Base-by-base conservation (phyloP, 1,140 invertebrate species). In the Monomorium pharaonis region DNA sequence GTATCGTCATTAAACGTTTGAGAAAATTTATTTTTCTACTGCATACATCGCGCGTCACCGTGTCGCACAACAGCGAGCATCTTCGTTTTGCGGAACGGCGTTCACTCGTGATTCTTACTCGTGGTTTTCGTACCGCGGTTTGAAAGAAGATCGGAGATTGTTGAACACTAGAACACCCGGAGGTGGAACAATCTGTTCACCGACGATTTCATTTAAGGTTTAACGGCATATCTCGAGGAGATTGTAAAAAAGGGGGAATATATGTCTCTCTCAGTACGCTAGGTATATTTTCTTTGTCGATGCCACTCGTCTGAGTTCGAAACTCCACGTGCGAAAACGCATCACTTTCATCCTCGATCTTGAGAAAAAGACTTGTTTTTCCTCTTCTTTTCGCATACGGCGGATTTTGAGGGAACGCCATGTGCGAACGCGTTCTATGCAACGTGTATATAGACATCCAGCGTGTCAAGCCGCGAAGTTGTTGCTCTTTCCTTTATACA, bases 1-100 rank as follows among this genome's bases (percentile, higher is more conserved):
- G 4, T 70, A 44, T 83, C 27, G 12, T 58, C 51, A 83, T 47
- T 83, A 74, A 83, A 83, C 51, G 37, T 83, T 83, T 83, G 67
- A 83, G 42, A 83, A 83, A 60, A 83, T 83, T 83, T 83, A 83
- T 83, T 83, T 83, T 83, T 83, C 78, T 83, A 83, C 78, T 83
- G 51, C 67, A 83, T 69, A 80, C 30, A 80, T 78, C 76, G 60
- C 60, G 76, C 76, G 75, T 54, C 42, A 33, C 9, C n/a, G 75
- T 65, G 60, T 69, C 65, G 49, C 78, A 58, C 70, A 44, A 54
- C 78, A 47, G 27, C 37, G 37, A 49, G 49, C 14, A 44, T 74
- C 56, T 74, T 27, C 37, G 51, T 83, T 74, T 60, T 44, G 67
- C 78, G 67, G 42, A 72, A 51, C 24, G 60, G 27, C 37, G 51